Evolutionary conservation across 2,113 vertebrate genomes (phyloP), one percentile per base, ranked within the genome.

Genomic region (Pterophyllum scalare): DNA sequence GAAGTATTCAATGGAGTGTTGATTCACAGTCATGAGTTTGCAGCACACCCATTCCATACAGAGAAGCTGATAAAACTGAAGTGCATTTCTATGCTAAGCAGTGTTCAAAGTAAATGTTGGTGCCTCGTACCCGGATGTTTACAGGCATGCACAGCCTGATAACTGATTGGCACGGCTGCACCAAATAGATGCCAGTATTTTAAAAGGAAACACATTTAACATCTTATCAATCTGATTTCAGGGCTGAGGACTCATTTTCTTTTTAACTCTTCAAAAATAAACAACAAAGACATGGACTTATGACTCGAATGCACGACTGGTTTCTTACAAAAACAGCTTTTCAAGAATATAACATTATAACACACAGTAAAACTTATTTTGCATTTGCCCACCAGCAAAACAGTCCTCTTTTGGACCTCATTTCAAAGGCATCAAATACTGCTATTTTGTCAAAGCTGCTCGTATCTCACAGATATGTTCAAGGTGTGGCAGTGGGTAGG

Each of bases 51-150:
- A 67, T n/a, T 2, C 19, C 60, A 2, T 7, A 10, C 7, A 1
- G 7, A 79, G 17, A 60, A 22, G 46, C 82, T 72, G 80, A 40
- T 33, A 38, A 22, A 43, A 80, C 64, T 74, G 24, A 74, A 43
- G 6, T 7, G 8, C 6, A 6, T 54, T 70, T 61, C 20, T 7
- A 22, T 13, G 2, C 6, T 2, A 2, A 35, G 7, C 2, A 20
- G 40, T 6, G 46, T 12, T 52, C 12, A 26, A 4, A 0, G n/a
- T 52, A n/a, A 77, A 56, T 24, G 11, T 6, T 26, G 38, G 14
- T 74, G 7, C 64, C 26, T 61, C 5, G 28, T 8, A 67, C 74
- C 65, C 9, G 81, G 86, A 89, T 89, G 83, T 89, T 87, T 88
- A 14, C 54, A 9, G 13, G 46, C 26, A 15, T 6, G 13, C 35